Percentiles rank a stretch among this genome's conserved stretches.
phyloP scores from a whole-genome alignment of 2,113 vertebrate species.

The Hippocampus abdominalis region DNA sequence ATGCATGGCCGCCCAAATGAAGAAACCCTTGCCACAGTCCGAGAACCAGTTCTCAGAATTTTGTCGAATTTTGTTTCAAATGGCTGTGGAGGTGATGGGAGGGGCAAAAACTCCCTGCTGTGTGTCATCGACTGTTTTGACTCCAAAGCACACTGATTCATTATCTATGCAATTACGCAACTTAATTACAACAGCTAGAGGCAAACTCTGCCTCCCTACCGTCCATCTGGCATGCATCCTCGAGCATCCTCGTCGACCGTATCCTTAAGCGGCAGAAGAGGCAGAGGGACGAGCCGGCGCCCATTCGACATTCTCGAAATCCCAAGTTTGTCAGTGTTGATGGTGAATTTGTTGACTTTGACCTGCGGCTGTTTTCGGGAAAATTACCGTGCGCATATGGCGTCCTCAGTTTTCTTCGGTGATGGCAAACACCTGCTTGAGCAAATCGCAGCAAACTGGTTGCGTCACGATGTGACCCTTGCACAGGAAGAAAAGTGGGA shows the following conservation, averaged over 20 bases:
- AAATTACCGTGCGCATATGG: slow-evolving; percentile 8
- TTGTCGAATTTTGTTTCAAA: no score
- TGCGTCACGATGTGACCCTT: not conserved
- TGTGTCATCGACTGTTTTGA: slow-evolving; percentile 49
- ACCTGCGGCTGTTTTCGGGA: slow-evolving; percentile 5
- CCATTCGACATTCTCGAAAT: slow-evolving; percentile 11
- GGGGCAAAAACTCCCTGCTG: slow-evolving; percentile 30
- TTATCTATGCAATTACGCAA: slow-evolving; percentile 64
- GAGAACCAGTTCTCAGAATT: not conserved
- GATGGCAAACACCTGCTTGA: slow-evolving; percentile 7
- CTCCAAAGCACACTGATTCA: slow-evolving; percentile 58
- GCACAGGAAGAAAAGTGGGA: no score
- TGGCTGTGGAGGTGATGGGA: slow-evolving; percentile 19
- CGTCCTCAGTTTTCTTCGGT: slow-evolving; percentile 4
- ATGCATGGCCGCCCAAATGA: not conserved
- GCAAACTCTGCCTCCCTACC: slow-evolving; percentile 39
- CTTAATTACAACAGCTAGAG: slow-evolving; percentile 53
- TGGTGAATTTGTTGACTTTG: slow-evolving; percentile 22
- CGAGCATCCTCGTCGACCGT: slow-evolving; percentile 36
- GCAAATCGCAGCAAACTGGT: not conserved
- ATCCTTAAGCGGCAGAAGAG: slow-evolving; percentile 16
- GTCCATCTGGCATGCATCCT: slow-evolving; percentile 56
- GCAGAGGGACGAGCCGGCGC: slow-evolving; percentile 38
- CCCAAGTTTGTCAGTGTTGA: slow-evolving; percentile 10
- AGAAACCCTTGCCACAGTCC: not conserved